Evolutionary conservation across 2,888 invertebrate genomes (phyloP).

Genomic region (Chrysolina americana): DNA sequence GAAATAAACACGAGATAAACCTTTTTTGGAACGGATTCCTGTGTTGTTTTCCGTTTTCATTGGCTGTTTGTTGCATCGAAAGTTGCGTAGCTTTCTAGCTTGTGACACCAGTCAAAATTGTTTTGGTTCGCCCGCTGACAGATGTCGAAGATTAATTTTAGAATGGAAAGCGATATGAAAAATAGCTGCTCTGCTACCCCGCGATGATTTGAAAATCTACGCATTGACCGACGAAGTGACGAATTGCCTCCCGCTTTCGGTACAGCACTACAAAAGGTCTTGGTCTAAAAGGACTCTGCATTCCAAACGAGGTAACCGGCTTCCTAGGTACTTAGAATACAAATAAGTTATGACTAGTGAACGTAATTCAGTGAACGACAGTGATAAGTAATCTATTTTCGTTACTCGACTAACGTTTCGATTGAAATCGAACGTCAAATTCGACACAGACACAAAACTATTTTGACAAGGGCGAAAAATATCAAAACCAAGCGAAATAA

Average conservation of each 20-base stretch:
- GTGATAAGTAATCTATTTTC: constrained; percentile 14
- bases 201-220: not conserved
- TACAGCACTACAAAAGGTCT: constrained; percentile 13
- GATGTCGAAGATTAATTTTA: not conserved
- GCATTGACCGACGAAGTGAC: not conserved
- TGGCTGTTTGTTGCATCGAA: not conserved
- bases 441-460: not conserved
- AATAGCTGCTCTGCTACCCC: not conserved
- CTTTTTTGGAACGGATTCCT: not conserved
- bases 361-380: constrained; percentile 7
- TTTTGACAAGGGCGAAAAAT: constrained; percentile 15
- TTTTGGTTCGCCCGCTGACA: constrained; percentile 6
- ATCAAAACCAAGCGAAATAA: not conserved
- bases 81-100: not conserved
- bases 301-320: constrained; percentile 22
- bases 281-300: constrained; percentile 6
- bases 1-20: constrained; percentile 1
- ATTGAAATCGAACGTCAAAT: constrained; percentile 4
- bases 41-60: constrained; percentile 7
- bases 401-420: not conserved
- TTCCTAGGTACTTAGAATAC: constrained; percentile 14
- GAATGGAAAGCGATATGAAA: not conserved
- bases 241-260: not conserved
- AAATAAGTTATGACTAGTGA: constrained; percentile 1
- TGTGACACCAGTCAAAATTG: not conserved